Evolutionary conservation across 2,797 vertebrate genomes (phyloP).

Genomic region (Lagocephalus sceleratus): DNA sequence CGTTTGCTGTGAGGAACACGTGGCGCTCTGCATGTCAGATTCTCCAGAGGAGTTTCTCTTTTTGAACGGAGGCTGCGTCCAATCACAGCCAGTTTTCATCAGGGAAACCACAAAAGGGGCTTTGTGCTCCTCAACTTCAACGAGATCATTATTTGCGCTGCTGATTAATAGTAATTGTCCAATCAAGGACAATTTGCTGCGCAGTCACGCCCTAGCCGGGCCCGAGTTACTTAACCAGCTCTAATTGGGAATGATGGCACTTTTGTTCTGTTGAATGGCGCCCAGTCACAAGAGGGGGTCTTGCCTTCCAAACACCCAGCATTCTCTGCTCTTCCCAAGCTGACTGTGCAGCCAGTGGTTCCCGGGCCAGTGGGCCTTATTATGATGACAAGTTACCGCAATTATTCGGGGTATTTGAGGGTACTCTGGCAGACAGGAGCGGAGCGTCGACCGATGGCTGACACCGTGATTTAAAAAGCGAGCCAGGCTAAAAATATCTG

Average conservation of each 20-base stretch:
- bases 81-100: constrained; percentile 17
- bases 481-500: not conserved
- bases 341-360: constrained; percentile 55
- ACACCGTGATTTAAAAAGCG: too few relatives aligned
- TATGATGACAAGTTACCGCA: constrained; percentile 43
- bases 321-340: constrained; percentile 55
- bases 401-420: constrained; percentile 51
- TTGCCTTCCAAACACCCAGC: constrained; percentile 54
- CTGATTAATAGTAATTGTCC: constrained; percentile 60
- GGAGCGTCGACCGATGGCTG: not conserved
- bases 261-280: constrained; percentile 66
- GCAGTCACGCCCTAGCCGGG: constrained; percentile 48
- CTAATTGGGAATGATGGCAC: constrained; percentile 68
- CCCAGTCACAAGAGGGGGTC: constrained; percentile 62
- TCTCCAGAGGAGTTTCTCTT: constrained; percentile 32
- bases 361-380: constrained; percentile 42
- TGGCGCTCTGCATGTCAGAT: constrained; percentile 46
- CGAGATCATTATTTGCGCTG: constrained; percentile 40
- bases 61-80: constrained; percentile 16
- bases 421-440: constrained; percentile 26
- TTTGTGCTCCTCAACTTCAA: constrained; percentile 29
- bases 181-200: constrained; percentile 53
- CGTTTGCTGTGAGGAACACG: constrained; percentile 45
- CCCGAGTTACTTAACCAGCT: constrained; percentile 45
- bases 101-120: constrained; percentile 28